Evolutionary conservation across 1,140 invertebrate genomes (phyloP), one percentile per base, ranked within the genome.

Genomic region (Nixonia krombeini): DNA sequence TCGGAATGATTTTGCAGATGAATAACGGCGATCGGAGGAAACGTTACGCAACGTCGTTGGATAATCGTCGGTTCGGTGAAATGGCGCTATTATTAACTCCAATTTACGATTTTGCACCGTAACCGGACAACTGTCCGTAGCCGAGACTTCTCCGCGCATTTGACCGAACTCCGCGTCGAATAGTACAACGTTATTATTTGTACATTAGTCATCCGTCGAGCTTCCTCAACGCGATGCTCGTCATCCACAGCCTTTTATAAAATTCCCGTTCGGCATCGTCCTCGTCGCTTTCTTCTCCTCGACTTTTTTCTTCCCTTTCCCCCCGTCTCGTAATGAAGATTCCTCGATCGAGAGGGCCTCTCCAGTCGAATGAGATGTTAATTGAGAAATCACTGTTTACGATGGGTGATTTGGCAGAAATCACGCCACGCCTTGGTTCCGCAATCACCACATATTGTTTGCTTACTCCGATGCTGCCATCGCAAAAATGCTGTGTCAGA

Each of bases 321-420:
- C 35, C 12, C 17, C 35, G 15, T 16, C 15, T 37, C 15, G 16
- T 16, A 40, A 40, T 40, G 15, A 18, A 40, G 37, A 40, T 17
- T 40, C 18, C n/a, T 4, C 37, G 15, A n/a, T 31, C 29, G 29
- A 31, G 2, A n/a, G 2, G 8, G 17, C 18, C 37, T 17, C 37
- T 17, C 33, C 7, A 2, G 37, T 40, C 37, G 37, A 40, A 40
- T 46, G 35, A 47, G 50, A 61, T 57, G 46, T 62, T 70, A 70
- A 64, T 70, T 61, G 56, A 70, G 67, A 65, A 65, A 62, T 70
- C 62, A 57, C 37, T 38, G 41, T 65, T 28, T 55, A 51, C 58
- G 62, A 70, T 55, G 62, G 38, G 62, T 70, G 68, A 70, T 65
- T 70, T 70, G 56, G 68, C 68, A 70, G 53, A 70, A 70, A 65